Percentiles rank a stretch among this genome's conserved stretches.
These are phyloP conservation scores for Petrolisthes cinctipes DNA, from an alignment of 2,888 invertebrate species.

Conservation along the genomic window DNA sequence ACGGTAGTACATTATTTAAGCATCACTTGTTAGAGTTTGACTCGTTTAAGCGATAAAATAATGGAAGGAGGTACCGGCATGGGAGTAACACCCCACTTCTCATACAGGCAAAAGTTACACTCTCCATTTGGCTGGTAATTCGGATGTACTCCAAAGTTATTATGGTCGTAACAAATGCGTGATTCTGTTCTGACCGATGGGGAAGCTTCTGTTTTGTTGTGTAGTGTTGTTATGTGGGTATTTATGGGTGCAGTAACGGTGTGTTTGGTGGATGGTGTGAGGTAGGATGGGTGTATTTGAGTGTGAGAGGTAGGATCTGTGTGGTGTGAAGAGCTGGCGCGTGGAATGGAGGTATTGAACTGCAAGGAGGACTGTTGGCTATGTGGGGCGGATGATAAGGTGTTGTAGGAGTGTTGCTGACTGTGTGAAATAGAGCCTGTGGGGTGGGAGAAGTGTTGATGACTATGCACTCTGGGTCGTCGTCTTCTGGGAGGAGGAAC, in stretches of 20 bases:
- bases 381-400: background rate
- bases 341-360: background rate
- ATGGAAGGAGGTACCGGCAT: conserved; percentile 34
- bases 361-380: background rate
- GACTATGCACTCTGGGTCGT: conserved; percentile 36
- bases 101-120: conserved; percentile 26
- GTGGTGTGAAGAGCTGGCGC: background rate
- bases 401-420: background rate
- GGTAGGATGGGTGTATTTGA: background rate
- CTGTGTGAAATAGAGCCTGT: background rate
- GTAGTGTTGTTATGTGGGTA: background rate
- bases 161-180: no score
- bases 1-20: no score
- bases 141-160: background rate
- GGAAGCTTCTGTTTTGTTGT: background rate
- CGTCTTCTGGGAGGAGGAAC: conserved; percentile 37
- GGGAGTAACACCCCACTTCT: conserved; percentile 37
- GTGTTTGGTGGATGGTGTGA: background rate
- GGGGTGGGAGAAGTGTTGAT: background rate
- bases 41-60: background rate
- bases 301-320: background rate
- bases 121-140: background rate
- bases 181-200: background rate
- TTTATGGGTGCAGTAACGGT: background rate
- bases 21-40: no score